Evolutionary conservation across 1,140 invertebrate genomes (phyloP).

Genomic region (Listronotus oregonensis): DNA sequence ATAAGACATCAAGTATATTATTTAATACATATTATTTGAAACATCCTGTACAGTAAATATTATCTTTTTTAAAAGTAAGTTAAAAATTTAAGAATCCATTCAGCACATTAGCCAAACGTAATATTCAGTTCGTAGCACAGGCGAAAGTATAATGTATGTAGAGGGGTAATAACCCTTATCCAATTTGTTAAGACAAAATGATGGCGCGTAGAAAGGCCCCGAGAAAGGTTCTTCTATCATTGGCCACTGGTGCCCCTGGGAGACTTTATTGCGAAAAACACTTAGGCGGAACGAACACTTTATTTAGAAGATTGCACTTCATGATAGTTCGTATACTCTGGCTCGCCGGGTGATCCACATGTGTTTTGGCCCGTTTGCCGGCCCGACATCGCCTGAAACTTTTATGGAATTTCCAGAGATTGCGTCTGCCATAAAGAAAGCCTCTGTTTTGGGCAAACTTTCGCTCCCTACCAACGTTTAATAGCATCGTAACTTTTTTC

Average conservation of each 20-base stretch:
- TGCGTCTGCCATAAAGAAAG: constrained; percentile 26
- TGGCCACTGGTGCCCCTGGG: constrained; percentile 37
- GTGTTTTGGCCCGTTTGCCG: constrained; percentile 13
- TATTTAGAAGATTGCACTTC: constrained; percentile 51
- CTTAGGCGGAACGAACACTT: constrained; percentile 47
- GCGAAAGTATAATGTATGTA: constrained; percentile 10
- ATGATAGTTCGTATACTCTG: constrained; percentile 45
- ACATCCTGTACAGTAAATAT: too few species aligned
- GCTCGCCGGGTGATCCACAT: constrained; percentile 21
- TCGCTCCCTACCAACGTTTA: constrained; percentile 18
- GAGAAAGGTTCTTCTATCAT: constrained; percentile 21
- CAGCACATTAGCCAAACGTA: too few species aligned
- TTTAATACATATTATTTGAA: too few species aligned
- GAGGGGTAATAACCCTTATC: constrained; percentile 23
- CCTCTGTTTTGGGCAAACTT: constrained; percentile 22
- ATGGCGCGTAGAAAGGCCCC: constrained; percentile 10
- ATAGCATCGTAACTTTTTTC: constrained; percentile 29
- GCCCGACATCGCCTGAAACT: constrained; percentile 32
- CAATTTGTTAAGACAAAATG: constrained; percentile 29
- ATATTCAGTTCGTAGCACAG: too few species aligned
- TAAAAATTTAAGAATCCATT: too few species aligned
- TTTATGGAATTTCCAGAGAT: constrained; percentile 40
- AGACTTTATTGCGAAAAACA: constrained; percentile 53
- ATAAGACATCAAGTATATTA: too few species aligned
- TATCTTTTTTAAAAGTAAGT: too few species aligned